Conservation (phyloP, 2,113 vertebrate genomes). For the Xyrauchen texanus region DNA sequence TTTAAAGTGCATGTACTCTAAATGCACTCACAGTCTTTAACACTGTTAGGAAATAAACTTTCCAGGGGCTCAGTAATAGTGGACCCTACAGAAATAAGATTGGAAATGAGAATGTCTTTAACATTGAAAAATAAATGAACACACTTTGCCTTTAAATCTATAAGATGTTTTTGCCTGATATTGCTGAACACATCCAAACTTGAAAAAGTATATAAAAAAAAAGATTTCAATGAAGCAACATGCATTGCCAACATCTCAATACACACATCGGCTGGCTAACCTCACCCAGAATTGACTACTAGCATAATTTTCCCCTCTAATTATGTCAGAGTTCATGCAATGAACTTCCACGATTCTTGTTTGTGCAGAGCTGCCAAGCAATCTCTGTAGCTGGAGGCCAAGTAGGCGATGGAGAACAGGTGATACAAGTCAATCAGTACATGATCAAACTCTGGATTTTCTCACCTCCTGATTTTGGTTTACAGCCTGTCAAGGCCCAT, state of each 20-base stretch:
- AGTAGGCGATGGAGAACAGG: not conserved
- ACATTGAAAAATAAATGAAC: no score
- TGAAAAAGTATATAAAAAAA: not conserved
- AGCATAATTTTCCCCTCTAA: not conserved
- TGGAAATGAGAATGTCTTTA: no score
- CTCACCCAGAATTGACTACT: not conserved
- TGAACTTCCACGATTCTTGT: not conserved
- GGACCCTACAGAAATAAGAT: no score
- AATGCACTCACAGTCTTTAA: no score
- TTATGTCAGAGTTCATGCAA: not conserved
- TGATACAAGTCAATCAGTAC: not conserved
- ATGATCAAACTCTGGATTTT: conserved; percentile 1
- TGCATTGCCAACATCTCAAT: not conserved
- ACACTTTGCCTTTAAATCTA: no score
- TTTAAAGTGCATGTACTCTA: no score
- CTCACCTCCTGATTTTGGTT: not conserved
- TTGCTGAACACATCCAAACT: no score
- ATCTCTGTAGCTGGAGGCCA: not conserved
- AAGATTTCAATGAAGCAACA: not conserved
- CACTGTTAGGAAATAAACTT: no score
- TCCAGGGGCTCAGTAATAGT: no score
- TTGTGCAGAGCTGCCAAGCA: not conserved
- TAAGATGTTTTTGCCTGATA: no score
- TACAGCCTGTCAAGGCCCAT: conserved; percentile 11
- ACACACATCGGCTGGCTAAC: not conserved